Evolutionary conservation across 2,797 vertebrate species (phyloP).

Genomic region (Phalanger gymnotis): DNA sequence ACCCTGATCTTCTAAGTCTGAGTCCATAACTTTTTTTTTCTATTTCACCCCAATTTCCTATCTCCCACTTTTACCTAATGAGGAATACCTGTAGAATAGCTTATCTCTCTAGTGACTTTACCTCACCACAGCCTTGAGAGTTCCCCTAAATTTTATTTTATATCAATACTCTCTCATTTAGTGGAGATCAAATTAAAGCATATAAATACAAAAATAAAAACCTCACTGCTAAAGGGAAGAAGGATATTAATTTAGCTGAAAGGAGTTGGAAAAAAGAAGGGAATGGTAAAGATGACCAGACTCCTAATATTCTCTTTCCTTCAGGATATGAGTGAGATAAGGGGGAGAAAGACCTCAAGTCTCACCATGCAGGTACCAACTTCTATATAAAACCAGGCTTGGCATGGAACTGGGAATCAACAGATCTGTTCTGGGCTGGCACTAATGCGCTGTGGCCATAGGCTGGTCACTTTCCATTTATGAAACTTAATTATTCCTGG

Average conservation of each 20-base stretch:
- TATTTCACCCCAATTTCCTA: background rate
- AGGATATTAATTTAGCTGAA: conserved; percentile 82
- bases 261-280: conserved; percentile 66
- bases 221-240: conserved; percentile 72
- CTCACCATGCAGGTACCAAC: background rate
- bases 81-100: background rate
- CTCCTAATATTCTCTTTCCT: conserved; percentile 62
- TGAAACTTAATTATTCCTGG: background rate
- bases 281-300: conserved; percentile 67
- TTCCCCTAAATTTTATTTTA: conserved; percentile 73
- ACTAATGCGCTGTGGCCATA: background rate
- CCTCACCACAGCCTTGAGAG: conserved; percentile 53
- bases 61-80: background rate
- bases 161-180: conserved; percentile 79
- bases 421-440: background rate
- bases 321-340: conserved; percentile 14
- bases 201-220: conserved; percentile 61
- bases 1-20: background rate
- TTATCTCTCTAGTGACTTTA: background rate
- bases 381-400: background rate
- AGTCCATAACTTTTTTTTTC: background rate
- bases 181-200: conserved; percentile 82
- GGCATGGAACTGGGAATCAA: background rate
- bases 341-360: background rate
- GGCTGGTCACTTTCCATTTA: background rate